These are phyloP conservation scores for Crotalus helleri DNA, from an alignment of 2,113 vertebrate species.

Conservation along the genomic window DNA sequence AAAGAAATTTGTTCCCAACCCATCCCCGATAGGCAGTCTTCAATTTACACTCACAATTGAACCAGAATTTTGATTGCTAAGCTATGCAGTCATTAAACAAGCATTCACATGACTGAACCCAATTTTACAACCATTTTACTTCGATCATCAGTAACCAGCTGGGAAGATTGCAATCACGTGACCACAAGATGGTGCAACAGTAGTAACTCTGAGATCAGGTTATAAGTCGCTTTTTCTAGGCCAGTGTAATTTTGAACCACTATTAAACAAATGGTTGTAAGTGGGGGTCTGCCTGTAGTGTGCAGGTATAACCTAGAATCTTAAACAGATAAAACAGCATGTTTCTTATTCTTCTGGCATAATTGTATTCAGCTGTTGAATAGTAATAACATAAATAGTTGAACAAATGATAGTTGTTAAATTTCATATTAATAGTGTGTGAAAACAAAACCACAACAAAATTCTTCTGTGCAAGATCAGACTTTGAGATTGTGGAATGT, in stretches of 20 bases:
- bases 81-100: no score
- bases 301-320: not conserved
- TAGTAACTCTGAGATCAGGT: not conserved
- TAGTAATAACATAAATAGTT: slow-evolving; percentile 35
- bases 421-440: slow-evolving; percentile 22
- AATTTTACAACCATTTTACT: not conserved
- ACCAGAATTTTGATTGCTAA: no score
- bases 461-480: slow-evolving; percentile 16
- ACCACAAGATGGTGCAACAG: not conserved
- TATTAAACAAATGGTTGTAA: not conserved
- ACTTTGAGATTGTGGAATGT: slow-evolving; percentile 41
- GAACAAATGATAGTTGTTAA: slow-evolving; percentile 9
- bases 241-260: not conserved
- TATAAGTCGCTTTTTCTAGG: not conserved
- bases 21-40: not conserved
- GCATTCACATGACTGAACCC: no score
- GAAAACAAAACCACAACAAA: slow-evolving; percentile 16
- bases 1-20: not conserved
- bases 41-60: not conserved
- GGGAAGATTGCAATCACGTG: not conserved
- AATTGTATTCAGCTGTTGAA: slow-evolving; percentile 43
- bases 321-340: not conserved
- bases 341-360: slow-evolving; percentile 12
- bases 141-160: not conserved
- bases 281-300: not conserved